Evolutionary conservation across 2,797 vertebrate species (phyloP).

Genomic region (Caiman crocodilus): DNA sequence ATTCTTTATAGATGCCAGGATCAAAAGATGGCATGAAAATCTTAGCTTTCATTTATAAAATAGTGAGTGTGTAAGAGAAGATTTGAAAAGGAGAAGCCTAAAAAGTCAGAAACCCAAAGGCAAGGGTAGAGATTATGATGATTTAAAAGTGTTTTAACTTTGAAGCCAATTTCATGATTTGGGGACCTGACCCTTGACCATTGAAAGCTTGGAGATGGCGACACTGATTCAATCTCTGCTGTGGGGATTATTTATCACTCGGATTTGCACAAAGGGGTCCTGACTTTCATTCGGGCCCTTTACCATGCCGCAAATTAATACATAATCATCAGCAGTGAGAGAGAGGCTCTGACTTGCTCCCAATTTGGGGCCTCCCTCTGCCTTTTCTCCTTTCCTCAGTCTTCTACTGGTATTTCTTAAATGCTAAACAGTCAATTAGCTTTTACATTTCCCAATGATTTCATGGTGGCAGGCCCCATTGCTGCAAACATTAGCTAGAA

Average conservation of each 20-base stretch:
- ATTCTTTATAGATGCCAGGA: neutral
- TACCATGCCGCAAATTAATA: neutral
- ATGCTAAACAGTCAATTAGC: neutral
- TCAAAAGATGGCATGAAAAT: neutral
- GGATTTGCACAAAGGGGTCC: neutral
- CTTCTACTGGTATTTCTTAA: neutral
- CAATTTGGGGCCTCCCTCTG: accelerated
- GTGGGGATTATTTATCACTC: neutral
- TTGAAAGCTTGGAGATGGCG: neutral
- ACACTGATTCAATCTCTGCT: neutral
- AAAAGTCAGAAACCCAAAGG: neutral
- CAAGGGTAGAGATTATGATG: neutral
- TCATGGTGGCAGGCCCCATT: neutral
- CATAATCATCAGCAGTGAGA: neutral
- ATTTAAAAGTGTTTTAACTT: too few species aligned
- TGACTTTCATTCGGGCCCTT: neutral
- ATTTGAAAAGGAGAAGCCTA: neutral
- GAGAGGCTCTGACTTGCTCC: neutral
- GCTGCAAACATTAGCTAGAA: slow-evolving; percentile 4
- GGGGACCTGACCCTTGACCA: too few species aligned
- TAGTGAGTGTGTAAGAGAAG: neutral
- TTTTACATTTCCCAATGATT: neutral
- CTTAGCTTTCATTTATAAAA: neutral
- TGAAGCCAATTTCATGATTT: too few species aligned
- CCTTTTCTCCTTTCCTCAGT: neutral